Percentiles rank a stretch among this genome's conserved stretches.
These are phyloP conservation scores for Temnopleurus reevesii DNA, from an alignment of 53 echinoderm and acorn worm species.

Conservation along the genomic window DNA sequence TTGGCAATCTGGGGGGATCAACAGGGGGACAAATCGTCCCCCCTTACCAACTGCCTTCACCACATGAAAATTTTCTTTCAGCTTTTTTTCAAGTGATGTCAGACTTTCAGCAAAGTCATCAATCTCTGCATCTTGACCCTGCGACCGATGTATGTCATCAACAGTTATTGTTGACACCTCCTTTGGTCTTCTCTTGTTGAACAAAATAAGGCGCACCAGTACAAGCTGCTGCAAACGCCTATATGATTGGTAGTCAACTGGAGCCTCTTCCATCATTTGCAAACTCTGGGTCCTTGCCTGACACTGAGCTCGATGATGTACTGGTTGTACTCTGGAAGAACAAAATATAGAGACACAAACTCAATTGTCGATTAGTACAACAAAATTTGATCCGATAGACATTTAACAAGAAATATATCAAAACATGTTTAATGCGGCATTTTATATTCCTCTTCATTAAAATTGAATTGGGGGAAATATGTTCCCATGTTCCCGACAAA, in stretches of 20 bases:
- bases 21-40: conserved; percentile 58
- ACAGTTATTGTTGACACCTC: conserved; percentile 59
- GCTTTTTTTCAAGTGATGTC: conserved; percentile 59
- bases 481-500: no score
- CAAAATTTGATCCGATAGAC: no score
- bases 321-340: no score
- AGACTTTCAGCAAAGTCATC: conserved; percentile 51
- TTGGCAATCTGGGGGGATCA: conserved; percentile 58
- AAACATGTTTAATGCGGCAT: no score
- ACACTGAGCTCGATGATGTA: no score
- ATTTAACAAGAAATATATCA: no score
- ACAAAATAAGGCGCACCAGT: conserved; percentile 61
- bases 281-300: no score
- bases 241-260: neutral
- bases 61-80: neutral
- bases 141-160: conserved; percentile 46
- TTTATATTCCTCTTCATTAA: no score
- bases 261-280: conserved; percentile 3
- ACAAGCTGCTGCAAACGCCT: conserved; percentile 54
- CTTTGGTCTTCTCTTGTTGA: conserved; percentile 67
- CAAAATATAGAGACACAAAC: no score
- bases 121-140: conserved; percentile 25
- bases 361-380: no score
- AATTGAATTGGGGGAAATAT: no score
- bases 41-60: neutral